Base-by-base conservation (phyloP, 1,140 invertebrate species). In the Magallana ariakensis region DNA sequence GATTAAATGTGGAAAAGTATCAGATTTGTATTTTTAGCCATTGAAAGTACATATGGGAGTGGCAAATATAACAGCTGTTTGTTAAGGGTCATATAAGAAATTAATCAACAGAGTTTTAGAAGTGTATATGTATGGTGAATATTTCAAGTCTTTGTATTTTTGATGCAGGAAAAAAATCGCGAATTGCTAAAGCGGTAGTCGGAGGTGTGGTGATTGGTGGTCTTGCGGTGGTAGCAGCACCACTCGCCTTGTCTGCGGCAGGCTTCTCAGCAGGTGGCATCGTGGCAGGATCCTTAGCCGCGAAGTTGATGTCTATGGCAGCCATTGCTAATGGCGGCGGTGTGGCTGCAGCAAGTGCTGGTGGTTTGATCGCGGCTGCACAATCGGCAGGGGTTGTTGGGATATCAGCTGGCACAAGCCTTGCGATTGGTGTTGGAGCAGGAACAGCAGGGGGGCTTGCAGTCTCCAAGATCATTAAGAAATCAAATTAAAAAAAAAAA, bases 321-420 rank as follows among this genome's bases (percentile, higher is more conserved):
- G 86, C 82, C n/a, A 75, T 75, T 56, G 85, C 85, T 57, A 84
- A n/a, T 33, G 86, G 86, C 19, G 86, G 81, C 19, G 56, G 80
- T 16, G 46, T 33, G 86, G 86, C 19, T 82, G 81, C 19, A 58
- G 80, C 16, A 56, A 75, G 53, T 16, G 85, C 85, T 19, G 55
- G 85, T 16, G 53, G 83, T 46, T 10, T 33, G 55, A 56, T 84
- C 0, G 16, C 83, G n/a, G 55, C 58, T 6, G 22, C 19, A 33
- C 83, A 84, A 33, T 57, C 53, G 10, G 55, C 16, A 46, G 83
- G 83, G 1, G 83, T 56, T 26, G 83, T 60, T 16, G 83, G 83
- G 5, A n/a, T 46, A 53, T 33, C 26, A 15, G 15, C 15, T 80
- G 75, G 16, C 15, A 26, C 75, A 80, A 80, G 11, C n/a, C 10